phyloP scores from a whole-genome alignment of 2,113 vertebrate species.

The Tetrao urogallus region DNA sequence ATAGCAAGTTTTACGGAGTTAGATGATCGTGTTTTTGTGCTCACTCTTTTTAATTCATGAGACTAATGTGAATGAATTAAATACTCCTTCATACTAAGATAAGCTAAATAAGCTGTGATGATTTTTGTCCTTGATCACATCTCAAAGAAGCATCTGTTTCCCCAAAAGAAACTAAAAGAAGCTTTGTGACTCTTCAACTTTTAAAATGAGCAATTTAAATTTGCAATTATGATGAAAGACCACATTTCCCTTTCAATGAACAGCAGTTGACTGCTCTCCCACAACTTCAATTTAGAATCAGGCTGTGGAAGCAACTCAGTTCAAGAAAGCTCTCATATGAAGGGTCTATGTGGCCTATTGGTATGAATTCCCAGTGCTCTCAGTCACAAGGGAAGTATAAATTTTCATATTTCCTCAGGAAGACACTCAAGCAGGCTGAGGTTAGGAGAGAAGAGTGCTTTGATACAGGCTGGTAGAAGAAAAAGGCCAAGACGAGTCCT shows the following conservation, averaged over 20 bases:
- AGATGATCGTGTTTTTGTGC: background rate
- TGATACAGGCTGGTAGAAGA: background rate
- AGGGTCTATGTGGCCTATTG: background rate
- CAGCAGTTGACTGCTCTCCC: conserved; percentile 15
- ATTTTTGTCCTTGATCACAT: conserved; percentile 28
- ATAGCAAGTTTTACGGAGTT: background rate
- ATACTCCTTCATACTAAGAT: background rate
- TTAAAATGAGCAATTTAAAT: conserved; percentile 24
- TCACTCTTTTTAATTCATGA: background rate
- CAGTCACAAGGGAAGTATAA: background rate
- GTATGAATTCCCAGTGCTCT: background rate
- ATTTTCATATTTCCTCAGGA: background rate
- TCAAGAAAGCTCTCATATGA: background rate
- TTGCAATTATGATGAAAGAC: conserved; percentile 49
- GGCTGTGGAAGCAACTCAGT: background rate
- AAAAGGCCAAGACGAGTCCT: background rate
- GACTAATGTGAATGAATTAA: background rate
- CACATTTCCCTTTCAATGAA: background rate
- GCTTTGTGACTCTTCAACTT: conserved; percentile 18
- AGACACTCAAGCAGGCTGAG: background rate
- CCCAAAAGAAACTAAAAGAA: conserved; percentile 16
- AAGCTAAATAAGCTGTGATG: background rate
- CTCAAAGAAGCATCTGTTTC: conserved; percentile 3
- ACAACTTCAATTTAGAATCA: background rate
- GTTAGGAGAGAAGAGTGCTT: background rate